Evolutionary conservation across 2,797 vertebrate genomes (phyloP), one percentile per base, ranked within the genome.

Genomic region (Neosilurus hyrtlii): DNA sequence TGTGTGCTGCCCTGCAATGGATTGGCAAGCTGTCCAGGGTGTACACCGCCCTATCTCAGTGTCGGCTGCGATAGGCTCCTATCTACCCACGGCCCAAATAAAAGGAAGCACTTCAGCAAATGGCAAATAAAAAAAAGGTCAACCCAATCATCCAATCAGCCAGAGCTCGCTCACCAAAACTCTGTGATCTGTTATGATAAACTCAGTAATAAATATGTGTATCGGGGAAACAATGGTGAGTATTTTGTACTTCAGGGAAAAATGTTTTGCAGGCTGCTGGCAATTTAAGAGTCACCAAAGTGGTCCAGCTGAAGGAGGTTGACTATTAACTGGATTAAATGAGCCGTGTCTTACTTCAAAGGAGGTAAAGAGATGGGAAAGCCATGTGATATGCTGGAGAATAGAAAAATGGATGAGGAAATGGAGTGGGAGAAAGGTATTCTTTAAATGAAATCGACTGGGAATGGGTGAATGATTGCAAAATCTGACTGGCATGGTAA

Each of bases 261-360:
- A 68, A 77, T 59, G 63, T 22, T 57, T 49, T 22, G 74, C 49
- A 35, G 49, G 16, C n/a, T 76, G 12, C 35, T 49, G 74, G 74
- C 74, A 83, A 43, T 22, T 71, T 77, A 20, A 68, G 66, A 79
- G 24, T 70, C 75, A 30, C 18, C 54, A 43, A 56, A 63, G 82
- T 54, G 56, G 20, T 51, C 74, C 18, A 35, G 74, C 82, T 52
- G 9, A 71, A 83, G 37, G 67, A 78, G 57, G 82, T 65, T 63
- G 66, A 72, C 51, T 72, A 79, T 71, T 73, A 79, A 73, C 67
- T 83, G 3, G 11, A 56, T 52, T 37, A 66, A 83, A 68, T 79
- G 74, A 79, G 57, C 66, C 57, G 14, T 54, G 82, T 22, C 82
- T 30, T 71, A 70, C 74, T 78, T 70, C 75, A 63, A 71, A 79